Evolutionary conservation across 2,797 vertebrate species (phyloP).

Genomic region (Ispidina lecontei): DNA sequence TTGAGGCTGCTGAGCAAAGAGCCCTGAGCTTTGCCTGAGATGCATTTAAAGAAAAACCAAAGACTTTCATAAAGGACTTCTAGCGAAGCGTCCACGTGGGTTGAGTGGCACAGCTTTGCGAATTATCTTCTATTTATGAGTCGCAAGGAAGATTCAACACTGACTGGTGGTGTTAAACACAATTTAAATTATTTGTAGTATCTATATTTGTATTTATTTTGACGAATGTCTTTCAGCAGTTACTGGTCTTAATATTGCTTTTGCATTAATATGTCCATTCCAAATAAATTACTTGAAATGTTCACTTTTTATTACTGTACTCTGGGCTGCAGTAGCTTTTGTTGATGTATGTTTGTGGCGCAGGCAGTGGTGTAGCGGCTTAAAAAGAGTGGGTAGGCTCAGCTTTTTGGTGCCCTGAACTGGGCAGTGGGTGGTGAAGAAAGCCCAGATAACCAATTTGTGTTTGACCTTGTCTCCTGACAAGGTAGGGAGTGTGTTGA

Average conservation of each 20-base stretch:
- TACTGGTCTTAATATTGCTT: constrained; percentile 78
- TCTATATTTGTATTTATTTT: constrained; percentile 83
- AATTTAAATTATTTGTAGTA: constrained; percentile 79
- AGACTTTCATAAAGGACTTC: constrained; percentile 52
- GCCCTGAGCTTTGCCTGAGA: constrained; percentile 54
- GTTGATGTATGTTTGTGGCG: background rate
- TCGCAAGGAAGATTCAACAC: constrained; percentile 50
- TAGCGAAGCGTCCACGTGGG: constrained; percentile 10
- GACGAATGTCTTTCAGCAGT: constrained; percentile 58
- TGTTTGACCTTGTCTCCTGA: fast-evolving
- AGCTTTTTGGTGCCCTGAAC: background rate
- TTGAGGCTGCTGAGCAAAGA: constrained; percentile 70
- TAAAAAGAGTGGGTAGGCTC: background rate
- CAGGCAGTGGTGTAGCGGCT: background rate
- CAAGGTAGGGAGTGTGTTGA: background rate
- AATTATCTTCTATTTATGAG: constrained; percentile 73
- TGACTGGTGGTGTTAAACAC: constrained; percentile 63
- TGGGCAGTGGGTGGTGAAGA: background rate
- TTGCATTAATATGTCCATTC: constrained; percentile 76
- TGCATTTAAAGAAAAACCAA: constrained; percentile 63
- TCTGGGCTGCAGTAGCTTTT: background rate
- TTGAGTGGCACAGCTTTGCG: constrained; percentile 35
- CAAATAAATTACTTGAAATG: constrained; percentile 76
- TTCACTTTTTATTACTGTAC: constrained; percentile 71
- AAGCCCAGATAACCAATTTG: background rate